phyloP scores from a whole-genome alignment of 2,888 invertebrate species.

The Heliconius cydno region DNA sequence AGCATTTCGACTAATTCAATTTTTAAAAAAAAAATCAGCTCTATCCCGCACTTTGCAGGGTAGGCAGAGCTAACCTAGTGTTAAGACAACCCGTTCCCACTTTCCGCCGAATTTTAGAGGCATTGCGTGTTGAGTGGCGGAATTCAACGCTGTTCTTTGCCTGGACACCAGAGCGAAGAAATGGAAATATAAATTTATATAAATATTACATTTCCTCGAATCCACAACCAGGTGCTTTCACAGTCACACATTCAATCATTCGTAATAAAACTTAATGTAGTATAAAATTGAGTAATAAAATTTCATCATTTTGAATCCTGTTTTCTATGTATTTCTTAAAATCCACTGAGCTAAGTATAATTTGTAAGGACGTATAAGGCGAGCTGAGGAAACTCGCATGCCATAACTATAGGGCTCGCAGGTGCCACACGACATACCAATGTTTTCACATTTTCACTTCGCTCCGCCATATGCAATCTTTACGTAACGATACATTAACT shows the following conservation, averaged over 20 bases:
- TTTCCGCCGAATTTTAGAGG: too few relatives aligned
- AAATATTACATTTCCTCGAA: too few relatives aligned
- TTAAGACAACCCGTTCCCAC: too few relatives aligned
- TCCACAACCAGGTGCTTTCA: too few relatives aligned
- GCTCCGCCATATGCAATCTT: slow-evolving; percentile 42
- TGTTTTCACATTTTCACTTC: slow-evolving; percentile 50
- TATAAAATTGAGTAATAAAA: background rate
- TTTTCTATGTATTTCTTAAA: slow-evolving; percentile 12
- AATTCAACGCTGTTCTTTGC: too few relatives aligned
- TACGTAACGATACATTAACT: slow-evolving; percentile 41
- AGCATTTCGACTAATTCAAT: background rate
- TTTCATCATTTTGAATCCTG: slow-evolving; percentile 10
- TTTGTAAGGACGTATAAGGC: slow-evolving; percentile 43
- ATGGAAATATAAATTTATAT: too few relatives aligned
- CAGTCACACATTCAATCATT: background rate
- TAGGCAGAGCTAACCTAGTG: too few relatives aligned
- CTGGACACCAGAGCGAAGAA: too few relatives aligned
- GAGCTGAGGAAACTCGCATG: slow-evolving; percentile 45
- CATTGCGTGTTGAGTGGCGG: too few relatives aligned
- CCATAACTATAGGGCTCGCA: slow-evolving; percentile 37
- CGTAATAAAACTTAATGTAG: slow-evolving; percentile 7
- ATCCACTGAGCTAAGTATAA: slow-evolving; percentile 30
- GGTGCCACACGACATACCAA: slow-evolving; percentile 20
- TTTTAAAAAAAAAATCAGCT: too few relatives aligned
- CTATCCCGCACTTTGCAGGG: too few relatives aligned